A percentile compares a stretch with the other conserved stretches of the same genome.
Conservation (phyloP, 2,888 invertebrate genomes). For the Caenorhabditis auriculariae region DNA sequence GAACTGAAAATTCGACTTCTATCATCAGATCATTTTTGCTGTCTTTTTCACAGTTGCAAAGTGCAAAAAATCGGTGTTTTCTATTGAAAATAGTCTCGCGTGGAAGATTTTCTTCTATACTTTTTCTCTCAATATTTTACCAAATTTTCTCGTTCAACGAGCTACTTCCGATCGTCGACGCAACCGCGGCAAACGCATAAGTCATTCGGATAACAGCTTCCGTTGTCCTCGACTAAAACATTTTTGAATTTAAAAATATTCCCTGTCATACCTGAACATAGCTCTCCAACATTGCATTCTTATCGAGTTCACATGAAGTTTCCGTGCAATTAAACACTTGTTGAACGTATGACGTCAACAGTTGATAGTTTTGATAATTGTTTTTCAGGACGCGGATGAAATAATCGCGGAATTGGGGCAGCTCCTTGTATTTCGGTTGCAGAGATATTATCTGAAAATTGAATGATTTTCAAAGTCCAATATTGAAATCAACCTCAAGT, state of each 20-base stretch:
- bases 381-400: constrained; percentile 58
- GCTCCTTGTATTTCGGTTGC: constrained; percentile 46
- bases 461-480: background rate
- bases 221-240: constrained; percentile 35
- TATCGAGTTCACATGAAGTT: constrained; percentile 33
- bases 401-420: constrained; percentile 57
- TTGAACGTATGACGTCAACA: constrained; percentile 58
- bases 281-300: constrained; percentile 26
- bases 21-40: background rate
- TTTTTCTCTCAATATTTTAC: constrained; percentile 18
- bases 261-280: constrained; percentile 22
- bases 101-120: background rate
- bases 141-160: constrained; percentile 43
- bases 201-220: constrained; percentile 56
- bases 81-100: background rate
- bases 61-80: too few relatives aligned
- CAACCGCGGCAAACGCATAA: constrained; percentile 57
- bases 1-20: constrained; percentile 16
- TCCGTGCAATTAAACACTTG: constrained; percentile 50
- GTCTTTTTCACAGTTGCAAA: background rate
- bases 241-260: background rate
- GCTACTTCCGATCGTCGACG: constrained; percentile 41
- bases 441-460: constrained; percentile 27
- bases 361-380: constrained; percentile 59
- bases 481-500: constrained; percentile 15